A percentile compares a stretch with the other conserved stretches of the same genome.
These are phyloP conservation scores for Hyperoplus lanceolatus DNA, from an alignment of 2,797 vertebrate species.

Conservation along the genomic window DNA sequence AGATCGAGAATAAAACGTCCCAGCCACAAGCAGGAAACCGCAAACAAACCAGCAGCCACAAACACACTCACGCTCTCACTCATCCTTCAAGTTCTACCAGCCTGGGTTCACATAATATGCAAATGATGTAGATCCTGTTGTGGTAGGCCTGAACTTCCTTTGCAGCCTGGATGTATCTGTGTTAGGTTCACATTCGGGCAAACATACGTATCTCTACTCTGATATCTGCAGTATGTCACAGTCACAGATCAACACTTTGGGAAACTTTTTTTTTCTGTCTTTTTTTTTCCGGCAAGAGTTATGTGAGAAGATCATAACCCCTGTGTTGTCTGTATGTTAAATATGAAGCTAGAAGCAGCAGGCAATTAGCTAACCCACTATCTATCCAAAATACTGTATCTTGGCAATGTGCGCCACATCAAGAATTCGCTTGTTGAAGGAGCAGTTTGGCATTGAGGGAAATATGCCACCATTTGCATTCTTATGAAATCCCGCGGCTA, in stretches of 20 bases:
- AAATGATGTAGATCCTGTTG: conserved; percentile 15
- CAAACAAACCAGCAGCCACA: background rate
- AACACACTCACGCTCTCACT: background rate
- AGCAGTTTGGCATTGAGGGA: too few species aligned
- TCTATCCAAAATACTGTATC: too few species aligned
- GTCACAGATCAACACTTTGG: background rate
- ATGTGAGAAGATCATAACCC: background rate
- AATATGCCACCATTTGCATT: too few species aligned
- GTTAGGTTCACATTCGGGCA: background rate
- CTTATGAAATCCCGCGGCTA: too few species aligned
- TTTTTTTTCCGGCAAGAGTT: background rate
- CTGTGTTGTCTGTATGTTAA: too few species aligned
- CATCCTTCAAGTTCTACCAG: conserved; percentile 11
- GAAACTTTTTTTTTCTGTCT: too few species aligned
- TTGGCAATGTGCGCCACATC: too few species aligned
- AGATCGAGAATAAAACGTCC: background rate
- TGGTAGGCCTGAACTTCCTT: background rate
- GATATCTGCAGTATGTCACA: background rate
- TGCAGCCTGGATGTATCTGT: background rate
- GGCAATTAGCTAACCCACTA: background rate
- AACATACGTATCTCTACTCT: background rate
- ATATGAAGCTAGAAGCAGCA: too few species aligned
- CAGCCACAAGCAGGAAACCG: background rate
- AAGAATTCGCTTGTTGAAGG: too few species aligned
- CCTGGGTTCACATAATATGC: background rate